Base-by-base conservation (phyloP, 2,888 invertebrate genomes). In the Mylabris sibirica region DNA sequence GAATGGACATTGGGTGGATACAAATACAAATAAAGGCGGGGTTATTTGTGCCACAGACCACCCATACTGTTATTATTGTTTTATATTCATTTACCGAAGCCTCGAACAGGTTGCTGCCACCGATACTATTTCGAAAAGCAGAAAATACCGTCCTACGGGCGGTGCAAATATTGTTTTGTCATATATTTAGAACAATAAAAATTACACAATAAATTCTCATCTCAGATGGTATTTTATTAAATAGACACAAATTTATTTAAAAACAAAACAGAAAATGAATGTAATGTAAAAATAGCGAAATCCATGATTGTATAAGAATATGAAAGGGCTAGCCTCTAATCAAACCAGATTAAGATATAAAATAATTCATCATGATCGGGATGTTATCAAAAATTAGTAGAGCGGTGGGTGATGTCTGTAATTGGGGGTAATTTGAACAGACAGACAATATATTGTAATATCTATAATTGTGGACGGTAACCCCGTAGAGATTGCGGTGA, bases 401-500 rank as follows among this genome's bases (percentile, higher is more conserved):
- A 74, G 76, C 78, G 79, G 77, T 72, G 77, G 76, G 78, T 81
- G 80, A 82, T 81, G 78, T 79, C 80, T 79, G 79, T 80, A 81
- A 82, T 82, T 80, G 79, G 79, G 79, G 78, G 79, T 81, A 81
- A 81, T 82, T 82, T 80, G 79, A 81, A 68, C 79, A 77, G 81
- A 81, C 81, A 79, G 81, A 80, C 80, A 81, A 82, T 82, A 81
- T 81, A 81, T 82, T 81, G 80, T 82, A 82, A 82, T 82, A 81
- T 81, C 81, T 82, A 81, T 82, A 81, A 82, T 81, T 82, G 80
- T 79, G 77, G 79, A 75, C 76, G 79, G 79, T 80, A 81, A 81
- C 80, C 80, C 81, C 80, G 79, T 79, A 76, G 80, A 81, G 81
- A 80, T 79, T 80, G 79, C 76, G 78, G 80, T 76, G 74, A 73